phyloP scores from a whole-genome alignment of 2,797 vertebrate species.

The Simalia tracyae region DNA sequence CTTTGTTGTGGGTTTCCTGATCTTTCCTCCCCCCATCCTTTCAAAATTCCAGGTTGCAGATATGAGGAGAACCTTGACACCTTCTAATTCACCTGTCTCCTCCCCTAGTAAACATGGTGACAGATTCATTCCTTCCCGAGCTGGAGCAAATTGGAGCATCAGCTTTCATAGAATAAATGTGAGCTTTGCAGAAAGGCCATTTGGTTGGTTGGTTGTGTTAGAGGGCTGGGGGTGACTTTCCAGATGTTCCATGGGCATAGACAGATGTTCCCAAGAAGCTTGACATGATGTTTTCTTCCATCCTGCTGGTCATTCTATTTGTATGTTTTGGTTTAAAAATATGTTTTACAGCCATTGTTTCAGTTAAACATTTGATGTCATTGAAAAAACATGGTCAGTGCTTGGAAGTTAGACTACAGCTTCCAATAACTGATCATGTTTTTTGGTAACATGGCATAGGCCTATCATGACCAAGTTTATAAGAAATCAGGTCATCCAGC shows the following conservation, averaged over 20 bases:
- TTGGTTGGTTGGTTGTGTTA: too few relatives aligned
- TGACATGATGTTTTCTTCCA: background rate
- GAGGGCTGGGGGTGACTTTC: background rate
- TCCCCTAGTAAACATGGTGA: conserved; percentile 98
- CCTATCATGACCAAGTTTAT: background rate
- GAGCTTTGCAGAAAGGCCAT: conserved; percentile 53
- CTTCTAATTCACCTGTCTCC: conserved; percentile 93
- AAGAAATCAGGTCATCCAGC: background rate
- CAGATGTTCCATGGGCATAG: background rate
- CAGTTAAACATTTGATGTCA: background rate
- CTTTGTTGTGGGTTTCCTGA: background rate
- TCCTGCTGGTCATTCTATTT: background rate
- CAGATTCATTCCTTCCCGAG: conserved; percentile 95
- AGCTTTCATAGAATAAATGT: conserved; percentile 98
- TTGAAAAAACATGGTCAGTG: background rate
- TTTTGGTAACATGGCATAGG: background rate
- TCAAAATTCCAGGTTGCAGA: conserved; percentile 81
- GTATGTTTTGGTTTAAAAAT: background rate
- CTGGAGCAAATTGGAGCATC: conserved; percentile 98
- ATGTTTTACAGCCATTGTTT: background rate
- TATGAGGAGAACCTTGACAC: conserved; percentile 87
- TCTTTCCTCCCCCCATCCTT: background rate
- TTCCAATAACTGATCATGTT: too few relatives aligned
- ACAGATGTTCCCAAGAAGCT: background rate
- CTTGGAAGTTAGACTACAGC: background rate